Conservation (phyloP, 2,113 vertebrate species). For the Malurus alboscapulatus region DNA sequence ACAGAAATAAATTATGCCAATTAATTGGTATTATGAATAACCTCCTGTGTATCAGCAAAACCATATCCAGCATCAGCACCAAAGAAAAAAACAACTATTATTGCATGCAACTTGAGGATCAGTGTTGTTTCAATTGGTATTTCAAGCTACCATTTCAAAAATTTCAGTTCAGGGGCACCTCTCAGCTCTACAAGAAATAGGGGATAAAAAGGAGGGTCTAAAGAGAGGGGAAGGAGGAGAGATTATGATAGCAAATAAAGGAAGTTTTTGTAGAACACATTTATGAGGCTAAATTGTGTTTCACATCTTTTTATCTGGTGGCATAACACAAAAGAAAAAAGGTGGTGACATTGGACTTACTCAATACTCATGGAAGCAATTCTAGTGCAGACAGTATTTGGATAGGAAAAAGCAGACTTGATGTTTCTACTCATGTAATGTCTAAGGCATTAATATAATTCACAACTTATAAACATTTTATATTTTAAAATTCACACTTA, state of each 20-base stretch:
- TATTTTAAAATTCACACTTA: too few relatives aligned
- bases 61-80: background rate
- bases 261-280: background rate
- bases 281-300: background rate
- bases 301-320: background rate
- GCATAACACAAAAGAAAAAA: background rate
- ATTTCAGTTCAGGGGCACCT: background rate
- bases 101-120: background rate
- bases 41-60: background rate
- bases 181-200: background rate
- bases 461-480: background rate
- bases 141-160: background rate
- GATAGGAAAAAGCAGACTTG: background rate
- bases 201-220: background rate
- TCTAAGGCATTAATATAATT: background rate
- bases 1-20: background rate
- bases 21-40: background rate
- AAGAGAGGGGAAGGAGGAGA: background rate
- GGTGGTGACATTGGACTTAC: background rate
- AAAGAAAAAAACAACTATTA: background rate
- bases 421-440: background rate
- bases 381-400: background rate
- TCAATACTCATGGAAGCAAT: background rate
- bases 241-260: background rate
- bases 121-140: background rate